Conservation (phyloP, 2,797 vertebrate species). For the Eulemur coronatus region DNA sequence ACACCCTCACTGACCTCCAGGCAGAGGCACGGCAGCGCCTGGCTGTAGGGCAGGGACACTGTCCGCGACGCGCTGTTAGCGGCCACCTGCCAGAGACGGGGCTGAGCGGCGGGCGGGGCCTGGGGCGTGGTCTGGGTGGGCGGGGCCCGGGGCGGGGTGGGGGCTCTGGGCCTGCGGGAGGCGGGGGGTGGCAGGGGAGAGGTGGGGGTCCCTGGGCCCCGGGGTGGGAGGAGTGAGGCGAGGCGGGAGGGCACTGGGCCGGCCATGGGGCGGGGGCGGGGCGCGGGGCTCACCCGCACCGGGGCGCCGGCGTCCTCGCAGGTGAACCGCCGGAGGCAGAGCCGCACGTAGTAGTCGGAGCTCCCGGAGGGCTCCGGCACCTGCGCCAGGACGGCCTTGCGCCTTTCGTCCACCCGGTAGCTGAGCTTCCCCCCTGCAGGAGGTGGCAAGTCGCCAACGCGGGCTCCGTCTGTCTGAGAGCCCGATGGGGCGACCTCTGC, state of each 20-base stretch:
- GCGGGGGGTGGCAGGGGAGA: too few relatives aligned
- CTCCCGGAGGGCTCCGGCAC: slow-evolving; percentile 85
- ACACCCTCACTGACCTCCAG: slow-evolving; percentile 27
- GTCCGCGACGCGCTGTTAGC: slow-evolving; percentile 83
- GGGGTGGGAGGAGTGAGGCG: not conserved
- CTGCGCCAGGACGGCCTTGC: slow-evolving; percentile 85
- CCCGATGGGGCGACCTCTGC: not conserved
- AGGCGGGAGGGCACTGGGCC: too few relatives aligned
- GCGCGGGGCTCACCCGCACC: slow-evolving; percentile 84
- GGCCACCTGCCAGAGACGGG: slow-evolving; percentile 85
- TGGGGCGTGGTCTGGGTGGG: not conserved
- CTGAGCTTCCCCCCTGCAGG: slow-evolving; percentile 87
- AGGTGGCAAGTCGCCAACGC: not conserved
- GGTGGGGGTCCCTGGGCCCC: not conserved
- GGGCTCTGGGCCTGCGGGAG: not conserved
- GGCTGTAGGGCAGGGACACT: slow-evolving; percentile 84
- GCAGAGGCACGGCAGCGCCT: slow-evolving; percentile 84
- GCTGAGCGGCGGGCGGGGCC: not conserved
- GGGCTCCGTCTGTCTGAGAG: not conserved
- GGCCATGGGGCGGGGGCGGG: fast-evolving
- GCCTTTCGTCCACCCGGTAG: slow-evolving; percentile 84
- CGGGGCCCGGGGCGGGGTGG: too few relatives aligned
- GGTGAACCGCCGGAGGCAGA: slow-evolving; percentile 89
- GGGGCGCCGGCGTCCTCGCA: slow-evolving; percentile 85
- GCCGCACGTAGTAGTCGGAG: slow-evolving; percentile 88